Percentiles rank a stretch among this genome's conserved stretches.
Conservation (phyloP, 2,113 vertebrate genomes). For the Condylura cristata region DNA sequence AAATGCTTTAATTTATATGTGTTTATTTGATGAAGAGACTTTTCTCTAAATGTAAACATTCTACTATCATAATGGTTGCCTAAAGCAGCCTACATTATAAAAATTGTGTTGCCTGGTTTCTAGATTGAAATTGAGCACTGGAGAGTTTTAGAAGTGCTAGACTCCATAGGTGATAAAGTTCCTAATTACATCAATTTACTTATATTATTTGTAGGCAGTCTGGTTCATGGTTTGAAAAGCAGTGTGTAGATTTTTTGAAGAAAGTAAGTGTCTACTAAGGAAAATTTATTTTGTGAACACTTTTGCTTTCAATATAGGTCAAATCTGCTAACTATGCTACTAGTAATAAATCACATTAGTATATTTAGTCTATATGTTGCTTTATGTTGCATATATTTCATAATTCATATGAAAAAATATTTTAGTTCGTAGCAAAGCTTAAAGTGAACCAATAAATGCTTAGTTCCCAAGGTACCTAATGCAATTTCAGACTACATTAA, state of each 20-base stretch:
- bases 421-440: conserved; percentile 10
- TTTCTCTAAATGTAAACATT: neutral
- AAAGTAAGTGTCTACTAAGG: neutral
- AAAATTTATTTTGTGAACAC: conserved; percentile 27
- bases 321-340: neutral
- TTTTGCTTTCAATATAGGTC: conserved; percentile 20
- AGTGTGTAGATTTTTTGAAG: neutral
- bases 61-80: neutral
- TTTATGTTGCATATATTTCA: conserved; percentile 43
- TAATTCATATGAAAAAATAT: neutral
- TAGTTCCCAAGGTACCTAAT: conserved; percentile 18
- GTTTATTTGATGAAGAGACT: neutral
- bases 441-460: neutral
- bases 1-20: neutral
- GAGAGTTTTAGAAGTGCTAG: conserved; percentile 32
- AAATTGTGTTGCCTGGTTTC: neutral
- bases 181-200: neutral
- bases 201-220: conserved; percentile 1
- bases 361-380: neutral
- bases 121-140: neutral
- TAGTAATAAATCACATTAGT: conserved; percentile 9
- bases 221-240: neutral
- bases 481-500: neutral
- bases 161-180: neutral
- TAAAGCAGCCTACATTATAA: conserved; percentile 10